Evolutionary conservation across 2,888 invertebrate genomes (phyloP), one percentile per base, ranked within the genome.

Genomic region (Cantharis lateralis): DNA sequence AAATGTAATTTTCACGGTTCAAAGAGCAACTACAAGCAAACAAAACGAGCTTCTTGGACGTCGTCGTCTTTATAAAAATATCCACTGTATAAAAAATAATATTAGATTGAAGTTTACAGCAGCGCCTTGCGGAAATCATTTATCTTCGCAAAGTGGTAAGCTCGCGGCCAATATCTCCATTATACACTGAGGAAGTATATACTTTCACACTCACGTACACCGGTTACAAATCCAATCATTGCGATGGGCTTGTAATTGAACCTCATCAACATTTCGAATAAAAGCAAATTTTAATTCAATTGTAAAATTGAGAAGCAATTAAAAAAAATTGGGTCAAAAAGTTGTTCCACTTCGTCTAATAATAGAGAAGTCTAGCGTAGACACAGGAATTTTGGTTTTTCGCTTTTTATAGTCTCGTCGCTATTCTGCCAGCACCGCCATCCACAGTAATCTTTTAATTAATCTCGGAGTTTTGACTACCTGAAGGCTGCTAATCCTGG

Each of bases 191-290:
- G 28, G 73, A 73, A 76, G 73, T 74, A 74, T 74, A 77, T 74
- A 77, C 77, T 77, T 77, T 77, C 73, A 70, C 77, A 74, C 77
- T 77, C 77, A 77, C 77, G 77, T 77, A 74, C 77, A 71, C 72
- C 72, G 66, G 74, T 73, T 77, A 77, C 77, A 77, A 74, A 68
- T 73, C 74, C 77, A 71, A 72, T 76, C 68, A 77, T 74, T 73
- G 70, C 75, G 13, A 13, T 32, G 13, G 13, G n/a, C 32, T 32
- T 32, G 32, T 32, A 32, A 32, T 32, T 32, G 32, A 13, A 5
- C 13, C 13, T 32, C n/a, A 32, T 13, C 4, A 32, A 32, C 3
- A 32, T 32, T 32, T 13, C n/a, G n/a, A n/a, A n/a, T 10, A 32
- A 32, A 32, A 13, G 13, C 13, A 32, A 32, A n/a, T 32, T 32